Conservation (phyloP, 2,888 invertebrate genomes). For the Eulithis testata region DNA sequence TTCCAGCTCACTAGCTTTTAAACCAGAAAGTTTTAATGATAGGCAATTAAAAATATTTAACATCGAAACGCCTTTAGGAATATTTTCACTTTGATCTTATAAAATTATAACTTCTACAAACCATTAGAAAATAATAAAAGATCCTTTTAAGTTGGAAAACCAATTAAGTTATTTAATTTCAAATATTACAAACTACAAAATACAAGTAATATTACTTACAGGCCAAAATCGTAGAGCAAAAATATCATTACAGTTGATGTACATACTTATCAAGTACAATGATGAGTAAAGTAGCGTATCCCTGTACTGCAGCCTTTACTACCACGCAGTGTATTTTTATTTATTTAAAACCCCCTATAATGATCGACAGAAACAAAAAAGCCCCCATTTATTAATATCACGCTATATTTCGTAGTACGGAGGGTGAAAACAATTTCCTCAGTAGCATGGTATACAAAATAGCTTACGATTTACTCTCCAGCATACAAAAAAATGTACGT, state of each 20-base stretch:
- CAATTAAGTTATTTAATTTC: constrained; percentile 23
- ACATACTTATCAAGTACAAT: no score
- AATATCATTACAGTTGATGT: background rate
- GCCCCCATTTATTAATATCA: background rate
- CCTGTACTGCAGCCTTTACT: no score
- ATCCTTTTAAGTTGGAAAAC: constrained; percentile 21
- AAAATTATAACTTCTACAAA: constrained; percentile 25
- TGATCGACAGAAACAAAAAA: background rate
- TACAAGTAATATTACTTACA: no score
- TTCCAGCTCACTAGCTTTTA: constrained; percentile 15
- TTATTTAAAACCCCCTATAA: background rate
- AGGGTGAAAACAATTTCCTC: constrained; percentile 24
- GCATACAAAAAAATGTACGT: no score
- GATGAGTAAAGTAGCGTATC: no score
- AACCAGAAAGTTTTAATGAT: constrained; percentile 34
- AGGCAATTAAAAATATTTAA: constrained; percentile 34
- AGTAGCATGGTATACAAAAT: constrained; percentile 40
- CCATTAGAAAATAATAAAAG: constrained; percentile 26
- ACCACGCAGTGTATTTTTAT: no score
- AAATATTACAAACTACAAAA: constrained; percentile 11
- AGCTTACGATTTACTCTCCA: constrained; percentile 13
- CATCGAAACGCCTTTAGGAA: constrained; percentile 27
- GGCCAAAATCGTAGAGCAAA: no score
- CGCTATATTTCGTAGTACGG: background rate
- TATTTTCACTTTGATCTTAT: constrained; percentile 33